Evolutionary conservation across 2,888 invertebrate species (phyloP), one percentile per base, ranked within the genome.

Genomic region (Polyploca ridens): DNA sequence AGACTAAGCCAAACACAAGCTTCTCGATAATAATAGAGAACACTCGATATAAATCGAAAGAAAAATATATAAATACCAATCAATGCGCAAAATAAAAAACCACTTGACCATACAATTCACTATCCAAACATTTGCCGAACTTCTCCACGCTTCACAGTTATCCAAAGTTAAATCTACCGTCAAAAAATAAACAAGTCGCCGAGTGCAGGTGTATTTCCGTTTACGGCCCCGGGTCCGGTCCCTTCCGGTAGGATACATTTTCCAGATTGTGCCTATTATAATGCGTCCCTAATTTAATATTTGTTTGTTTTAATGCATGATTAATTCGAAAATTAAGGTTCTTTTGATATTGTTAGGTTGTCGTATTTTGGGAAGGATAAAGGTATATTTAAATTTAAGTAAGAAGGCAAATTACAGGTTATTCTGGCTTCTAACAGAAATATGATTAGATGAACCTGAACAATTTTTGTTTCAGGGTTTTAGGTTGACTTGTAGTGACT

Each of bases 211-310:
- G 69, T 64, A 73, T 78, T 78, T 81, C 77, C 76, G 72, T 73
- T 67, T 72, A 0, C 41, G 71, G 54, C 0, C 10, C 19, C 16
- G n/a, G 46, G 64, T 68, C 70, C 72, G 76, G 86, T 86, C 88
- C 89, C 87, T 90, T 91, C 87, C 89, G 86, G 84, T 67, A 76
- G 77, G 75, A 69, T 81, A 79, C 74, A 79, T 79, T 84, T 86
- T 83, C 84, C 86, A 82, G 87, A 88, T 83, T 83, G 84, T 82
- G 76, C 72, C 68, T 66, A 77, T 74, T 78, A 54, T 54, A 54
- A 54, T 72, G 64, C 72, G 78, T 71, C 82, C 83, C 84, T 84
- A 86, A 86, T 87, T 87, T 84, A 72, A 83, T 86, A 86, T 86
- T 83, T 88, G 85, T 72, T 83, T 74, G 74, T 68, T 68, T 75